Percentiles rank a stretch among this genome's conserved stretches.
phyloP scores from a whole-genome alignment of 2,113 vertebrate genomes.

The Chrysochloris asiatica region DNA sequence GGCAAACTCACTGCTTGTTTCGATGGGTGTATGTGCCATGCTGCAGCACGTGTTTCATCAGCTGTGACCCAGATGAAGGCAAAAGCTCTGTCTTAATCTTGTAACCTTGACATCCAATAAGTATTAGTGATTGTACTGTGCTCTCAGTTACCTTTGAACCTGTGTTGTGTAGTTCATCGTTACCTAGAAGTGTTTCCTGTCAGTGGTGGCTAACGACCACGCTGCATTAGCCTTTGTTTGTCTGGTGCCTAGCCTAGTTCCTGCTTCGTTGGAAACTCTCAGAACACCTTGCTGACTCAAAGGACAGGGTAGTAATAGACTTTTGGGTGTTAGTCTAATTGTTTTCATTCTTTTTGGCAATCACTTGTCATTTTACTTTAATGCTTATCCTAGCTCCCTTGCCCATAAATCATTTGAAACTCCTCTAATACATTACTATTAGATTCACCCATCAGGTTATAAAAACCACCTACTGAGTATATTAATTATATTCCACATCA shows the following conservation, averaged over 20 bases:
- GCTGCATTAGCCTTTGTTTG: neutral
- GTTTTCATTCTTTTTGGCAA: neutral
- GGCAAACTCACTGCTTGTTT: no score
- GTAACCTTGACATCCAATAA: neutral
- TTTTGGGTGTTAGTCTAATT: neutral
- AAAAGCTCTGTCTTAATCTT: neutral
- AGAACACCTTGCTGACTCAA: neutral
- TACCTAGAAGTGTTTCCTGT: neutral
- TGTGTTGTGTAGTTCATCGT: neutral
- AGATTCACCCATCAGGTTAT: neutral
- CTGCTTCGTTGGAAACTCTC: neutral
- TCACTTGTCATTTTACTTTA: neutral
- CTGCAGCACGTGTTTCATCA: neutral
- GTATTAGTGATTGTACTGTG: fast-evolving
- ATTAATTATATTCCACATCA: neutral
- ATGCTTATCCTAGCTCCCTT: neutral
- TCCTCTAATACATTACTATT: neutral
- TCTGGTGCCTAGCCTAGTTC: neutral
- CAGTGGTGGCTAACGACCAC: neutral
- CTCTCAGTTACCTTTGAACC: fast-evolving
- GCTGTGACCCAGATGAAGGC: neutral
- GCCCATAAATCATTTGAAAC: neutral
- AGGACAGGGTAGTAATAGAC: neutral
- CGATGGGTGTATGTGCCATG: neutral
- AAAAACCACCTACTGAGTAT: neutral